These are phyloP conservation scores for Cinclus cinclus DNA, from an alignment of 2,113 vertebrate genomes.

Conservation along the genomic window DNA sequence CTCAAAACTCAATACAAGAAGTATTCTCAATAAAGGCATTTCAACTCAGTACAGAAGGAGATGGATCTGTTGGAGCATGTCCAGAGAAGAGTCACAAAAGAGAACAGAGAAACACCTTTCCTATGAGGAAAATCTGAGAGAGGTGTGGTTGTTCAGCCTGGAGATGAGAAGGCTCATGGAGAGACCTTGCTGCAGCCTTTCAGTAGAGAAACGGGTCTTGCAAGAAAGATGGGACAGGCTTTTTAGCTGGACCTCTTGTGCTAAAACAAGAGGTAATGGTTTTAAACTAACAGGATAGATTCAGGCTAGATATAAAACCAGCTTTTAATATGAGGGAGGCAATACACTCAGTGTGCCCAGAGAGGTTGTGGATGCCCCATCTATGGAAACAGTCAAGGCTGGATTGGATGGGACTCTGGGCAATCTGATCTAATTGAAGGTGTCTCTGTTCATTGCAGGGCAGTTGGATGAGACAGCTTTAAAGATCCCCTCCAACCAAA, in stretches of 20 bases:
- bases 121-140: background rate
- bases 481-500: background rate
- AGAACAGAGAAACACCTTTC: background rate
- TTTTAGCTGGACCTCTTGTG: background rate
- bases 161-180: background rate
- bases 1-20: background rate
- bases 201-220: background rate
- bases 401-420: background rate
- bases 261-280: background rate
- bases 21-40: background rate
- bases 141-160: background rate
- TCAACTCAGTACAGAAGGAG: background rate
- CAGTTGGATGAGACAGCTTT: background rate
- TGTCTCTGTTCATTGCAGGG: background rate
- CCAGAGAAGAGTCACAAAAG: background rate
- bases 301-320: background rate
- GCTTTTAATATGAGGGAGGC: background rate
- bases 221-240: background rate
- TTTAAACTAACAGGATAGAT: background rate
- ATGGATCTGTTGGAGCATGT: background rate
- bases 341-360: background rate
- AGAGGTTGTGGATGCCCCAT: background rate
- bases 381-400: background rate
- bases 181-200: background rate
- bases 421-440: background rate